These are phyloP conservation scores for Hyperoodon ampullatus DNA, from an alignment of 2,113 vertebrate genomes.

Conservation along the genomic window DNA sequence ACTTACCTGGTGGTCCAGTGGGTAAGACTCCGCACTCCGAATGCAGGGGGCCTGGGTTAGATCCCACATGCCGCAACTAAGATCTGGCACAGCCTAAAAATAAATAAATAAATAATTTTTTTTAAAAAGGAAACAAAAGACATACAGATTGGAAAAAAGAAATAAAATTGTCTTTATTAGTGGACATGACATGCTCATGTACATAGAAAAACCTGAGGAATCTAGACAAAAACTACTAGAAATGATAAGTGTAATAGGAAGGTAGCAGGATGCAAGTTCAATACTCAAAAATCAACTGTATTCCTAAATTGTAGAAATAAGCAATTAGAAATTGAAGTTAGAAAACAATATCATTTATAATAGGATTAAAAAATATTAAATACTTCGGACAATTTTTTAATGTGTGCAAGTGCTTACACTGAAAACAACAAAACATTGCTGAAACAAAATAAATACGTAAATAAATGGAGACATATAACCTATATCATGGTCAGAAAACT, in stretches of 20 bases:
- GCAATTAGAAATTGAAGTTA: not conserved
- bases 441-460: constrained; percentile 33
- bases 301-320: not conserved
- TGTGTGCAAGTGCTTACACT: not conserved
- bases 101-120: too few relatives aligned
- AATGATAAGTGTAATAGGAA: not conserved
- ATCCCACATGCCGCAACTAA: too few relatives aligned
- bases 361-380: not conserved
- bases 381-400: constrained; percentile 1
- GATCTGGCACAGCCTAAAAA: too few relatives aligned
- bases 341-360: not conserved
- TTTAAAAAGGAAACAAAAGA: not conserved
- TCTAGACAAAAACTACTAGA: not conserved
- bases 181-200: not conserved
- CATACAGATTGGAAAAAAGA: not conserved
- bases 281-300: not conserved
- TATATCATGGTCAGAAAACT: not conserved
- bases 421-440: constrained; percentile 7
- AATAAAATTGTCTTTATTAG: not conserved
- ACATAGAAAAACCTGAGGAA: not conserved
- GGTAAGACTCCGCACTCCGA: too few relatives aligned
- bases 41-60: too few relatives aligned
- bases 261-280: not conserved
- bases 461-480: not conserved
- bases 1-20: too few relatives aligned